Evolutionary conservation across 2,888 invertebrate genomes (phyloP), one percentile per base, ranked within the genome.

Genomic region (Aplocera efformata): DNA sequence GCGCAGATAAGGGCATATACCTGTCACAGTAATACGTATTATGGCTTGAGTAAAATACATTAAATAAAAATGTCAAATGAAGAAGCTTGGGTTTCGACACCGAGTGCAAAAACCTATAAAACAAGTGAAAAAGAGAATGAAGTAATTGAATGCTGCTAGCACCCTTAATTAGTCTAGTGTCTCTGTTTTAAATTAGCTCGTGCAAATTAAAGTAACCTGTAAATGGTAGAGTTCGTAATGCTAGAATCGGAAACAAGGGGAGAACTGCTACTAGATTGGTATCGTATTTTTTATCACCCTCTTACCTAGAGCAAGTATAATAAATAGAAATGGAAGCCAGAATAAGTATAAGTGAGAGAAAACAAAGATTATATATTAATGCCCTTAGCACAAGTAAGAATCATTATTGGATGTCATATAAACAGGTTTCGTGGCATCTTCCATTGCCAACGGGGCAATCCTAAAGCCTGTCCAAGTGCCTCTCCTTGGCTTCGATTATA

Each of bases 1-100:
- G 52, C 53, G 53, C 65, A 67, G 82, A 80, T 84, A 84, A 82
- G 74, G 60, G 63, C 67, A 70, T 69, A 70, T 73, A 68, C 74
- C 78, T 78, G 82, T 79, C 81, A 79, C 74, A 72, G 70, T 75
- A 74, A 76, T 80, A 79, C 74, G 75, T 73, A 75, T 77, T 77
- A 71, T 67, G 70, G 67, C 66, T 60, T 66, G 69, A 69, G 63
- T 69, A 62, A 63, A 63, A 74, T 63, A 72, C 60, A 62, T 57
- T 58, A 55, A 60, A 59, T 53, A 46, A 49, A 32, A 42, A 59
- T n/a, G n/a, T 49, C 38, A 49, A 23, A 47, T 57, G 59, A 53
- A 54, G 43, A 42, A 56, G 55, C 57, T 67, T 50, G 39, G 60
- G 60, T 63, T 61, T 61, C 56, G 2, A 17, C 13, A 17, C 5